Percentiles rank a stretch among this genome's conserved stretches.
phyloP scores from a whole-genome alignment of 2,888 invertebrate species.

The Himalopsyche anomala region DNA sequence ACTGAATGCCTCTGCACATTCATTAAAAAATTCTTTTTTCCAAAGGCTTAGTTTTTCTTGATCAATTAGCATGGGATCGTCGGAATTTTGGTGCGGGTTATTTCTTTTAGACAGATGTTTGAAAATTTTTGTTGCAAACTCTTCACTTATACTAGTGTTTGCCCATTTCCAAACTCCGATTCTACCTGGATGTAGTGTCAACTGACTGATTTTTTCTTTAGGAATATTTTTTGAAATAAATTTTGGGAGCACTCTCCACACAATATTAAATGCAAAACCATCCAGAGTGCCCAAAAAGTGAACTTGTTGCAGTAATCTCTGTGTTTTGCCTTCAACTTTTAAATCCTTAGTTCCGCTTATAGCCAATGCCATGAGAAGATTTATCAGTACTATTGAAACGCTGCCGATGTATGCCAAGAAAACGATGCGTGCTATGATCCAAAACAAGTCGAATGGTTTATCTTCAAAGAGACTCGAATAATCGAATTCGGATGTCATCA shows the following conservation, averaged over 20 bases:
- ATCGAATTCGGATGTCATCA: conserved; percentile 80
- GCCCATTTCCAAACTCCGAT: not conserved
- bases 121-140: not conserved
- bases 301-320: conserved; percentile 77
- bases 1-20: not conserved
- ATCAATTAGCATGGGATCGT: not conserved
- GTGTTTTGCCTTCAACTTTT: conserved; percentile 77
- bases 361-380: conserved; percentile 79
- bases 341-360: conserved; percentile 79
- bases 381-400: conserved; percentile 79
- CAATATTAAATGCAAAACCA: conserved; percentile 20
- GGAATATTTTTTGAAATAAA: not conserved
- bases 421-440: conserved; percentile 69
- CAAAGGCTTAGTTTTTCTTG: not conserved
- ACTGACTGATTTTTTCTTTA: not conserved
- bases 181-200: not conserved
- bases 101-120: not conserved
- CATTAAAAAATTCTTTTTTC: conserved; percentile 3
- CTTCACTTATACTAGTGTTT: not conserved
- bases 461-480: conserved; percentile 74
- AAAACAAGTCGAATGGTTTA: not conserved
- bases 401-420: conserved; percentile 76
- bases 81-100: not conserved
- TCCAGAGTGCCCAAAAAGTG: not conserved
- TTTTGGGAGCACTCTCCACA: not conserved